Base-by-base conservation (phyloP, 2,888 invertebrate genomes). In the Acanthosepion esculentum region DNA sequence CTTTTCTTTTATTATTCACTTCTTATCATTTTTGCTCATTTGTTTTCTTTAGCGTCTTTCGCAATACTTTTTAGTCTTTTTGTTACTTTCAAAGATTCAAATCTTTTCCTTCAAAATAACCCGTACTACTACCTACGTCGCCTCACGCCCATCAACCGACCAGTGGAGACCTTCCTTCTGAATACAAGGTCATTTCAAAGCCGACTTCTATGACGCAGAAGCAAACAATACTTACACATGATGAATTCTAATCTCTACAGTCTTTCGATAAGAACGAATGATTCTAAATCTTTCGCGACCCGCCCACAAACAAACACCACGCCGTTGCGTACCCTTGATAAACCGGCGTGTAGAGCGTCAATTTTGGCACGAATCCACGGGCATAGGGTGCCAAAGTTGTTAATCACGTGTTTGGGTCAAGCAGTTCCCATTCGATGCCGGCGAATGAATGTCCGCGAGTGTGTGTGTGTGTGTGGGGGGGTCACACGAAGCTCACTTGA, bases 321-420 rank as follows among this genome's bases (percentile, higher is more conserved):
- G 15, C 78, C 78, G 12, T 10, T 18, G 15, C n/a, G 15, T 5
- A 78, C 33, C 15, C 78, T 78, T 78, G 78, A 78, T 78, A 33
- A 78, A 78, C 33, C 78, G 78, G 78, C 78, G 78, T 33, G 10
- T n/a, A 15, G 78, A 33, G 78, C 78, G 78, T 33, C 78, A 33
- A 78, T n/a, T 78, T n/a, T 78, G 78, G 78, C 78, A 78, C 15
- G 0, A 33, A 5, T 78, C 78, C 78, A 78, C 78, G 8, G 18
- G 33, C 78, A 78, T 20, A n/a, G 78, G 78, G 78, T 78, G 78
- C 78, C 78, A 78, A 78, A 78, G 78, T 78, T 78, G 78, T 78
- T 78, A 78, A 78, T 78, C 78, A 78, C 78, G 78, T 78, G n/a
- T 15, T 78, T 78, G 78, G n/a, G n/a, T 78, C 78, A 78, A 78